Evolutionary conservation across 2,113 vertebrate species (phyloP), one percentile per base, ranked within the genome.

Genomic region (Neopipo cinnamomea): DNA sequence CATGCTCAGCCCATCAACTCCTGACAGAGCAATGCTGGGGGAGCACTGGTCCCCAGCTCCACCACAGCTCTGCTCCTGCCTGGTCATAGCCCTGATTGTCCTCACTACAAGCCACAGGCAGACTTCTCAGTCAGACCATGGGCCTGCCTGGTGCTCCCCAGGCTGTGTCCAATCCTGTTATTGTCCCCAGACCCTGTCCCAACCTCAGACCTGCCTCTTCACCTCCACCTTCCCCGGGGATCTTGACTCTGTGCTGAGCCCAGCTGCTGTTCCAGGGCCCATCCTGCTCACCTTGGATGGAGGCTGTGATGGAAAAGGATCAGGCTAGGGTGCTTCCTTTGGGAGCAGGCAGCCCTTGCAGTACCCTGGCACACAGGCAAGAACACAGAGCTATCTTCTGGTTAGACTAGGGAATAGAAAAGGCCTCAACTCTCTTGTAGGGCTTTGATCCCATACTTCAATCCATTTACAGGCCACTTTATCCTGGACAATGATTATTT

Each of bases 311-410:
- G 16, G 49, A 46, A 3, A 30, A 46, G 49, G 39, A 42, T 61
- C 76, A 25, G 0, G 0, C 30, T 68, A 67, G 35, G 35, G 12
- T 72, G 5, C 28, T 47, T 62, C 58, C 8, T 47, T 17, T 0
- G 1, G 53, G 67, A 52, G 15, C 37, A 31, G 27, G 52, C 86
- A 62, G 41, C 41, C 67, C 16, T 18, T 41, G 49, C 0, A 0
- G 19, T 56, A 27, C 41, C 49, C 23, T 76, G 79, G 58, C 30
- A 72, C 0, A 0, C 3, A n/a, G 74, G 35, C 44, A 55, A 58
- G 25, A 53, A 37, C 52, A 63, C 14, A 46, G 37, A 86, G 11
- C 27, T 56, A 9, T 47, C 35, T 31, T 27, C 24, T 84, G n/a
- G 14, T 49, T 55, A 50, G 35, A 68, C 11, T 52, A 70, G 13